Evolutionary conservation across 2,888 invertebrate genomes (phyloP), one percentile per base, ranked within the genome.

Genomic region (Sycophila texana): DNA sequence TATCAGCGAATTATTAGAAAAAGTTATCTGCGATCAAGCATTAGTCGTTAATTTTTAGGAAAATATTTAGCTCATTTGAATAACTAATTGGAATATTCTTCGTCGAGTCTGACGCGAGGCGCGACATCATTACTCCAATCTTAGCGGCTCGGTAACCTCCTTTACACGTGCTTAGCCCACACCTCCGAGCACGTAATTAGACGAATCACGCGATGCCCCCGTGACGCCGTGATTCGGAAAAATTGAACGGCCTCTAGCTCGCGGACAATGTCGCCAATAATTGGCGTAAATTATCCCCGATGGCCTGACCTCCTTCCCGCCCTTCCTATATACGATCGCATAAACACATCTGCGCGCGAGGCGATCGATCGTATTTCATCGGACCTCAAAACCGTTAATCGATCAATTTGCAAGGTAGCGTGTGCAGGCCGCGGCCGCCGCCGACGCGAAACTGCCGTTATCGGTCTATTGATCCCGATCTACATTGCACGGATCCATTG

Each of bases 341-440:
- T 66, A 49, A n/a, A n/a, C 5, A 73, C n/a, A 60, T 2, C 26
- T 7, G 30, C 14, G 30, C n/a, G 12, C 68, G 61, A 49, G 65
- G 18, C 75, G 57, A 61, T 60, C 58, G 74, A 73, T 77, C 77
- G 77, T 70, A 74, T 73, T 75, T 60, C 79, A 77, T 57, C 73
- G 58, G 55, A 67, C 79, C 71, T 65, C 74, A 83, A 68, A 66
- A 79, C 85, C 85, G 85, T 86, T 86, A 85, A 85, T 85, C 86
- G 85, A 84, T 85, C 85, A 81, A 84, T 86, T 84, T 84, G 83
- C 84, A 77, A 84, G 53, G 71, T 61, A 61, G 74, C 10, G 60
- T 22, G n/a, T 49, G 16, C 12, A 60, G 12, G 30, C 65, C 63
- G 49, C 65, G 26, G 53, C 61, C 14, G 53, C 58, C 20, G 22